phyloP scores from a whole-genome alignment of 1,140 invertebrate genomes.

The Pentalonia nigronervosa region DNA sequence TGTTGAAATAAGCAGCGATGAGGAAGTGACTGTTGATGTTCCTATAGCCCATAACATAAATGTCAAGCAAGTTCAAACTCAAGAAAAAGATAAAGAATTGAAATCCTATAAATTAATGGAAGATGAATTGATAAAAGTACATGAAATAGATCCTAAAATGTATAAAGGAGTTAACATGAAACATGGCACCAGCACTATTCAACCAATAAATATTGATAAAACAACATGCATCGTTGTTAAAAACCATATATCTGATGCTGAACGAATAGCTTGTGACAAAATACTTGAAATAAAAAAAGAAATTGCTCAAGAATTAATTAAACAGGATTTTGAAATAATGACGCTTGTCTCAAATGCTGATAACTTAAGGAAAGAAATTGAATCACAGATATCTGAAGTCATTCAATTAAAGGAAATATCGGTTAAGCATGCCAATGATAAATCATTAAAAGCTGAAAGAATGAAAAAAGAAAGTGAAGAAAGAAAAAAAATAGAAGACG shows the following conservation, averaged over 20 bases:
- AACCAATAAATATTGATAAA: not conserved
- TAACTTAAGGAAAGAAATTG: not conserved
- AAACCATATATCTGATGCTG: not conserved
- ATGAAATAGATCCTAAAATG: not conserved
- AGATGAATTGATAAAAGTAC: not conserved
- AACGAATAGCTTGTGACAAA: not conserved
- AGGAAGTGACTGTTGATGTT: not conserved
- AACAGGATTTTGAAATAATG: not conserved
- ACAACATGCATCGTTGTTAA: not conserved
- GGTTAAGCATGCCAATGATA: not conserved
- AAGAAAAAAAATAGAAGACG: not conserved
- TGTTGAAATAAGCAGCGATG: slow-evolving; percentile 53
- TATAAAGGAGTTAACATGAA: not conserved
- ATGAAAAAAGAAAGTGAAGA: not conserved
- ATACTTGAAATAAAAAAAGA: not conserved
- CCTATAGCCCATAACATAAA: not conserved
- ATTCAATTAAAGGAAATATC: too few species aligned
- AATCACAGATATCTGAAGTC: not conserved
- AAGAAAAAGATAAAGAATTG: not conserved
- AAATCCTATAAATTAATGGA: not conserved
- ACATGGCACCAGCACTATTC: not conserved
- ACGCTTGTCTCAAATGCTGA: not conserved
- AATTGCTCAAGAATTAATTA: too few species aligned
- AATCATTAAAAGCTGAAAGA: not conserved
- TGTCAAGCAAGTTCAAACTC: not conserved